Evolutionary conservation across 2,113 vertebrate species (phyloP).

Genomic region (Catagonus wagneri): DNA sequence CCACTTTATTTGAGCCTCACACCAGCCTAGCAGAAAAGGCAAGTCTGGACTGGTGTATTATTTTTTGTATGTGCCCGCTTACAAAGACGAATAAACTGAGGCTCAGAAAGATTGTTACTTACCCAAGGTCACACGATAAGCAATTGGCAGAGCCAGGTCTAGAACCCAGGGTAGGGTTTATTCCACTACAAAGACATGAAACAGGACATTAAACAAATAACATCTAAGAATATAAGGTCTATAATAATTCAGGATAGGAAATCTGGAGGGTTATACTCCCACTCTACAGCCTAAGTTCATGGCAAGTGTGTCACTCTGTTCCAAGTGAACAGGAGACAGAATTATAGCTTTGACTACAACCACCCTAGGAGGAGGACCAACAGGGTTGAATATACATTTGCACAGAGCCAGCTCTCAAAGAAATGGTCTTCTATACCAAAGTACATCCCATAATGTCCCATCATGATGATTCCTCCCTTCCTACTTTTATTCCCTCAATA

Average conservation of each 20-base stretch:
- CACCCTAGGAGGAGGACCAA: background rate
- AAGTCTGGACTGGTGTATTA: background rate
- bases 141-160: slow-evolving; percentile 76
- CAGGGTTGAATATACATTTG: background rate
- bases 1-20: slow-evolving; percentile 57
- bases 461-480: background rate
- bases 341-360: background rate
- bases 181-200: slow-evolving; percentile 82
- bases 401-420: background rate
- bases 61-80: slow-evolving; percentile 41
- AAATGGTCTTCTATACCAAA: background rate
- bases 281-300: background rate
- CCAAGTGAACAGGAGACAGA: background rate
- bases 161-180: slow-evolving; percentile 73
- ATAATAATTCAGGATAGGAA: slow-evolving; percentile 34
- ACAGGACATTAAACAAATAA: slow-evolving; percentile 79
- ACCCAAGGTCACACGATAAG: slow-evolving; percentile 75
- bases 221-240: slow-evolving; percentile 60
- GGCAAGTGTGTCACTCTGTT: background rate
- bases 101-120: slow-evolving; percentile 72
- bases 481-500: background rate
- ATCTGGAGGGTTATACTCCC: background rate
- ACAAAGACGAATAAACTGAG: slow-evolving; percentile 47
- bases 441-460: background rate
- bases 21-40: slow-evolving; percentile 27